Conservation (phyloP, 2,113 vertebrate species). For the Seriola quinqueradiata region DNA sequence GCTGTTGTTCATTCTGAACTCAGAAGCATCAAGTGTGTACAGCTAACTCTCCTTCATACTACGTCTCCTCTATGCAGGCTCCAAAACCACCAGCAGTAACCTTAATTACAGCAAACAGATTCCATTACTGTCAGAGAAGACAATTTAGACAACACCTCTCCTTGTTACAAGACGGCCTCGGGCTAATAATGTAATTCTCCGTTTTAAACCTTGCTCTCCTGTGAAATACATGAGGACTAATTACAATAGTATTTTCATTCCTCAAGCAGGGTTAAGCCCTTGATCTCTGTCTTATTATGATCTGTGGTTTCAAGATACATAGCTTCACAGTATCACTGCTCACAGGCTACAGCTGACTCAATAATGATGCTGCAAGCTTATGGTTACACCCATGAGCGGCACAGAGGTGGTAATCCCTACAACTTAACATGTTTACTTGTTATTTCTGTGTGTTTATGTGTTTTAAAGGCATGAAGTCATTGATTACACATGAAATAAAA, state of each 20-base stretch:
- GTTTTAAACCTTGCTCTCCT: neutral
- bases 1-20: neutral
- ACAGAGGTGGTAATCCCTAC: neutral
- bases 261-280: slow-evolving; percentile 2
- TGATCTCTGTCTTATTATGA: slow-evolving; percentile 6
- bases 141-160: slow-evolving; percentile 9
- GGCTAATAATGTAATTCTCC: neutral
- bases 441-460: neutral
- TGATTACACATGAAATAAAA: neutral
- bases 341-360: neutral
- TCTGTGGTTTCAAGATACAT: neutral
- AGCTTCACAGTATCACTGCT: neutral
- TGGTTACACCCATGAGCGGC: neutral
- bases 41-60: neutral
- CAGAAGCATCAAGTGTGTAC: neutral
- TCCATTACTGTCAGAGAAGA: slow-evolving; percentile 7
- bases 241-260: neutral
- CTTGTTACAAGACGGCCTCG: slow-evolving; percentile 15
- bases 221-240: slow-evolving; percentile 14
- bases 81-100: slow-evolving; percentile 13
- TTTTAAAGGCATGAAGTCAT: neutral
- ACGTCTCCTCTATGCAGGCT: neutral
- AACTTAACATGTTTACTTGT: neutral
- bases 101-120: slow-evolving; percentile 32
- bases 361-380: neutral